phyloP scores from a whole-genome alignment of 2,888 invertebrate species.

The Drosophila limbata region DNA sequence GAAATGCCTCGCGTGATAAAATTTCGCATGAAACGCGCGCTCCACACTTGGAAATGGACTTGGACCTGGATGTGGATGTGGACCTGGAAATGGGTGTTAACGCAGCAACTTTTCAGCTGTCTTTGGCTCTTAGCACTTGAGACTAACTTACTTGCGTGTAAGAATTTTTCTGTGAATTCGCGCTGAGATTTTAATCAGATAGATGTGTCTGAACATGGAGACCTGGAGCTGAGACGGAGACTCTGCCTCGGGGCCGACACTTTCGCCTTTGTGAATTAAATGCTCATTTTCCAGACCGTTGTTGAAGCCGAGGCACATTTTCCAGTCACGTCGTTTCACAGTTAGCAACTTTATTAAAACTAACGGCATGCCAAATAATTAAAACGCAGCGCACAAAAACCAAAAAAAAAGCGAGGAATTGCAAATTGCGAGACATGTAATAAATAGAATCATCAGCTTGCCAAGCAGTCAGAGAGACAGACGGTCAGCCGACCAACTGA shows the following conservation, averaged over 20 bases:
- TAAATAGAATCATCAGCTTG: conserved; percentile 74
- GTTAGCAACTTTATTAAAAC: conserved; percentile 80
- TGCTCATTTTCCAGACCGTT: conserved; percentile 61
- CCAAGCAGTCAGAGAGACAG: conserved; percentile 15
- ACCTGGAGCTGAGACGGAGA: not conserved
- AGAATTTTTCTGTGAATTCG: conserved; percentile 76
- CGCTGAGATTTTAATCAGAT: conserved; percentile 73
- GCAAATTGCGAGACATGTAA: conserved; percentile 75
- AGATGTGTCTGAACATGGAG: conserved; percentile 43
- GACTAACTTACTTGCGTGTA: conserved; percentile 67
- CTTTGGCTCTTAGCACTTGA: conserved; percentile 36
- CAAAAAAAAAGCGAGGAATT: conserved; percentile 49
- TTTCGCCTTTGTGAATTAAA: conserved; percentile 71
- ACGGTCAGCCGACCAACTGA: conserved; percentile 9
- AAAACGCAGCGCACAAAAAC: conserved; percentile 61
- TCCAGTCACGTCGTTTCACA: conserved; percentile 77
- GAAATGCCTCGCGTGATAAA: conserved; percentile 76
- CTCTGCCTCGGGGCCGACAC: conserved; percentile 53
- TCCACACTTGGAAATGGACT: conserved; percentile 44
- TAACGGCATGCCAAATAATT: conserved; percentile 76
- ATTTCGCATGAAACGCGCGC: conserved; percentile 62
- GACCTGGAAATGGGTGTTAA: conserved; percentile 64
- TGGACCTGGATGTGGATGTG: conserved; percentile 31
- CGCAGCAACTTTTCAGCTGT: conserved; percentile 75
- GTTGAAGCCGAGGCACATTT: conserved; percentile 37